Conservation (phyloP, 2,888 invertebrate species). For the Harpalus rufipes region DNA sequence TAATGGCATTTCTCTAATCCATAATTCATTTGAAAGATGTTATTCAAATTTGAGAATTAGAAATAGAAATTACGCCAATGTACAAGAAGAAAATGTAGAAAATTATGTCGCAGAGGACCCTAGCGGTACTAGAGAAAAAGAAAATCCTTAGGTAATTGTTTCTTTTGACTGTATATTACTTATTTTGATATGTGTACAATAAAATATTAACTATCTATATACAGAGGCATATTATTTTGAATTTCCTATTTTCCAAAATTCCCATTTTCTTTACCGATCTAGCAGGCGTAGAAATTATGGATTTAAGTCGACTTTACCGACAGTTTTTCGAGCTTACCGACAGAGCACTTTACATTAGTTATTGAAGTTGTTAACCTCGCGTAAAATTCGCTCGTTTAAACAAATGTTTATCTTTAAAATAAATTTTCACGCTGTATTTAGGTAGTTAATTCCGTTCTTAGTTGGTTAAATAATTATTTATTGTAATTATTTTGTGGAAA, state of each 20-base stretch:
- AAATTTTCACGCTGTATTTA: slow-evolving; percentile 48
- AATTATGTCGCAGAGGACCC: slow-evolving; percentile 74
- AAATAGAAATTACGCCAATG: slow-evolving; percentile 70
- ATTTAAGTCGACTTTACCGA: slow-evolving; percentile 51
- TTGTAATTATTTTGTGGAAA: slow-evolving; percentile 59
- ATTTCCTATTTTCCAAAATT: slow-evolving; percentile 1
- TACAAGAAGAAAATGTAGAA: slow-evolving; percentile 74
- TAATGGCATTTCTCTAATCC: slow-evolving; percentile 78
- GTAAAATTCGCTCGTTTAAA: slow-evolving; percentile 60
- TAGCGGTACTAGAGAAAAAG: background rate
- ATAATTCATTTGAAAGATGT: slow-evolving; percentile 71
- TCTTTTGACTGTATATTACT: slow-evolving; percentile 36
- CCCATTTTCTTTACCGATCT: slow-evolving; percentile 25
- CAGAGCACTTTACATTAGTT: slow-evolving; percentile 64
- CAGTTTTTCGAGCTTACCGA: slow-evolving; percentile 31
- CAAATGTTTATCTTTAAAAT: slow-evolving; percentile 65
- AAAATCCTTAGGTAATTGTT: slow-evolving; percentile 20
- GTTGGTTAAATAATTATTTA: slow-evolving; percentile 38
- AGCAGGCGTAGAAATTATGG: slow-evolving; percentile 43
- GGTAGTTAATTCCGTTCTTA: slow-evolving; percentile 51
- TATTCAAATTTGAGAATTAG: slow-evolving; percentile 69
- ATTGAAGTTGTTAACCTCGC: slow-evolving; percentile 67
- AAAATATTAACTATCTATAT: slow-evolving; percentile 1
- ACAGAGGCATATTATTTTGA: background rate
- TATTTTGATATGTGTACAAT: slow-evolving; percentile 52